Evolutionary conservation across 2,888 invertebrate genomes (phyloP).

Genomic region (Cantharis rufa): DNA sequence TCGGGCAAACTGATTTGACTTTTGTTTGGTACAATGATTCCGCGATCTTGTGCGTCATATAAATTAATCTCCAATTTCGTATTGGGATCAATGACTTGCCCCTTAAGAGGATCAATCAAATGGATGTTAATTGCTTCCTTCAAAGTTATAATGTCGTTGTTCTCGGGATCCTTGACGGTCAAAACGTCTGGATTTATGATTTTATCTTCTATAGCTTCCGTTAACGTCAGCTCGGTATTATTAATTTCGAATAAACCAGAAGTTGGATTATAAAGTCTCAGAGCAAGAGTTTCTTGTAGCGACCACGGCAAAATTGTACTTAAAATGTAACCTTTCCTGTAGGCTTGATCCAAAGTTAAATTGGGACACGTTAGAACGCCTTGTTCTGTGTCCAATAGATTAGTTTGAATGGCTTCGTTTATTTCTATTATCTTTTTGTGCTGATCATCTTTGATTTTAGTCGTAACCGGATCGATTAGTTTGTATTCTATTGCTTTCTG

Average conservation of each 20-base stretch:
- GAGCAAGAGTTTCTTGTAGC: constrained; percentile 79
- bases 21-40: constrained; percentile 80
- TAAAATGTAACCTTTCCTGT: constrained; percentile 78
- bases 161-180: constrained; percentile 78
- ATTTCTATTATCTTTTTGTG: constrained; percentile 69
- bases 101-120: constrained; percentile 77
- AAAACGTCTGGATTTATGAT: constrained; percentile 77
- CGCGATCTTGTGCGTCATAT: constrained; percentile 82
- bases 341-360: constrained; percentile 77
- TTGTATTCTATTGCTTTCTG: constrained; percentile 74
- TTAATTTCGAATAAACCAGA: constrained; percentile 75
- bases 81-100: constrained; percentile 77
- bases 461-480: constrained; percentile 72
- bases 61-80: constrained; percentile 76
- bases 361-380: constrained; percentile 72
- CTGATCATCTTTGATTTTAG: constrained; percentile 74
- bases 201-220: constrained; percentile 74
- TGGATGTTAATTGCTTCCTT: constrained; percentile 77
- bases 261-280: constrained; percentile 76
- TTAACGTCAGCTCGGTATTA: constrained; percentile 69
- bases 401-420: constrained; percentile 70
- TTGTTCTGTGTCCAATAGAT: constrained; percentile 70
- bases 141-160: constrained; percentile 79
- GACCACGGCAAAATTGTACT: constrained; percentile 81
- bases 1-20: constrained; percentile 83